phyloP scores from a whole-genome alignment of 2,113 vertebrate genomes.

The Microtus montanus region DNA sequence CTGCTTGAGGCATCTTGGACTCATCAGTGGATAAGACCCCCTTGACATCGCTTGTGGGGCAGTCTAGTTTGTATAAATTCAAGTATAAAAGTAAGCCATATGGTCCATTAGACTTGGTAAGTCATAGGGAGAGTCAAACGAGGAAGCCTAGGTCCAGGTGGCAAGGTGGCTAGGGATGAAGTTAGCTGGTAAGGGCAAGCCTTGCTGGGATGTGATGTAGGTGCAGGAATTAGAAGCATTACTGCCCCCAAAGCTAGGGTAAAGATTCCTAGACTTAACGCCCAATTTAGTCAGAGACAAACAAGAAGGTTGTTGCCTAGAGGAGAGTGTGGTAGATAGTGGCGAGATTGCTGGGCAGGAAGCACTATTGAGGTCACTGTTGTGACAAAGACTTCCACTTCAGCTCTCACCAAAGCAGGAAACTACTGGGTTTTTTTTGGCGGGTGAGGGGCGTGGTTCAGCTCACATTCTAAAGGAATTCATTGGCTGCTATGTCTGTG shows the following conservation, averaged over 20 bases:
- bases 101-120: not conserved
- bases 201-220: not conserved
- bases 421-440: not conserved
- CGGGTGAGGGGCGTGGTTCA: not conserved
- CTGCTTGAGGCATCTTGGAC: not conserved
- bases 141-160: not conserved
- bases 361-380: not conserved
- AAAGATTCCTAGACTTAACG: not conserved
- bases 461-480: slow-evolving; percentile 24
- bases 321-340: not conserved
- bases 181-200: not conserved
- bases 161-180: not conserved
- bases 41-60: not conserved
- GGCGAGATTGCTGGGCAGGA: not conserved
- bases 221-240: not conserved
- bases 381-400: slow-evolving; percentile 10
- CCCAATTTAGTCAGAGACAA: not conserved
- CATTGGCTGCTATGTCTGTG: slow-evolving; percentile 25
- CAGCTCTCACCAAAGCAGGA: slow-evolving; percentile 21
- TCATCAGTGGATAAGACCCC: not conserved
- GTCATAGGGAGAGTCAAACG: not conserved
- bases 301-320: not conserved
- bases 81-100: not conserved
- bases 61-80: not conserved
- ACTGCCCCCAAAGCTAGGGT: not conserved